These are phyloP conservation scores for Myodes glareolus DNA, from an alignment of 2,113 vertebrate genomes.

Conservation along the genomic window DNA sequence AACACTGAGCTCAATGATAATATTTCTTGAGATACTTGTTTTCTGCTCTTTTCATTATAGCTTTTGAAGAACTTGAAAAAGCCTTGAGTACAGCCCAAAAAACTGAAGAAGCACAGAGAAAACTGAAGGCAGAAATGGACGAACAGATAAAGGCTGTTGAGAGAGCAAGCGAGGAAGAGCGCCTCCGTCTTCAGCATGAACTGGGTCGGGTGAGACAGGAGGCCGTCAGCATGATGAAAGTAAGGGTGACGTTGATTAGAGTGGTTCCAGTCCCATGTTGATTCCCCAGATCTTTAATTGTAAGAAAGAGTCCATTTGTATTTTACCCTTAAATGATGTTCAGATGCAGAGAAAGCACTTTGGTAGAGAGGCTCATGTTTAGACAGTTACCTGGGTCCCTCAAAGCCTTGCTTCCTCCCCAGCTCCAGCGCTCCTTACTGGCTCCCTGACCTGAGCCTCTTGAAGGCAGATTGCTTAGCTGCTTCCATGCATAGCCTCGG, in stretches of 20 bases:
- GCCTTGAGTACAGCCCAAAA: slow-evolving; percentile 92
- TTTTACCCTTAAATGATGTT: neutral
- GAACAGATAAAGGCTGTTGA: slow-evolving; percentile 92
- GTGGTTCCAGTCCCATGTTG: neutral
- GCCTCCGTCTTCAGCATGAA: slow-evolving; percentile 92
- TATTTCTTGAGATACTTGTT: slow-evolving; percentile 67
- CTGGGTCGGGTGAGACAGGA: slow-evolving; percentile 94
- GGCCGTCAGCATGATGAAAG: slow-evolving; percentile 94
- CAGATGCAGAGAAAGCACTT: neutral
- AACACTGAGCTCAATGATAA: neutral
- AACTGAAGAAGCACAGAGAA: slow-evolving; percentile 92
- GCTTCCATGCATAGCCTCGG: neutral
- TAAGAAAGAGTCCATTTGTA: neutral
- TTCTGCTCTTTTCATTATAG: slow-evolving; percentile 83
- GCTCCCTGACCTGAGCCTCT: neutral
- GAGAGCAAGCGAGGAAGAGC: slow-evolving; percentile 92
- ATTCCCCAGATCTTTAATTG: neutral
- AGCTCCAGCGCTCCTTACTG: neutral
- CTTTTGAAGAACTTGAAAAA: slow-evolving; percentile 97
- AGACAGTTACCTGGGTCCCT: neutral
- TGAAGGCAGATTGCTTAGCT: neutral
- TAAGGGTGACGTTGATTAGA: slow-evolving; percentile 78
- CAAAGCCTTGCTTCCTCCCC: neutral
- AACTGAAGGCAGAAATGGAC: slow-evolving; percentile 94
- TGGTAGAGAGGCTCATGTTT: neutral